phyloP scores from a whole-genome alignment of 92 coral and sea anemone genomes.

The Umimayanthus kanabou region DNA sequence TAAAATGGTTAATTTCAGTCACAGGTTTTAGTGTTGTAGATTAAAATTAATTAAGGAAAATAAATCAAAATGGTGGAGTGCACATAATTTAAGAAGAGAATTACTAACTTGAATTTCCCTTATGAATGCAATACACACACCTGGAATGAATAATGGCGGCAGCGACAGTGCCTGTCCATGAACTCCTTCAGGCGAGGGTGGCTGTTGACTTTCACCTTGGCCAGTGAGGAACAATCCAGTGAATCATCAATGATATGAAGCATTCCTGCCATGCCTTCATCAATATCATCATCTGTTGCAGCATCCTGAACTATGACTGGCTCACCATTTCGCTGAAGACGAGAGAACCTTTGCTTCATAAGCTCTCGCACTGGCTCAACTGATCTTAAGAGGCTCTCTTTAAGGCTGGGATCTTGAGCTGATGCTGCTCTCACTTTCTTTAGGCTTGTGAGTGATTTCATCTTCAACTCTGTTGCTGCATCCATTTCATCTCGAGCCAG shows the following conservation, averaged over 20 bases:
- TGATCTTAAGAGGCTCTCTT: constrained; percentile 29
- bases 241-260: constrained; percentile 16
- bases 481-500: constrained; percentile 47
- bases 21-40: no score
- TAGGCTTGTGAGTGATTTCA: constrained; percentile 44
- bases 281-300: constrained; percentile 37
- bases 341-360: constrained; percentile 39
- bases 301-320: constrained; percentile 26
- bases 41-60: no score
- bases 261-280: constrained; percentile 16
- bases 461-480: constrained; percentile 30
- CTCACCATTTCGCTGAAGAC: constrained; percentile 42
- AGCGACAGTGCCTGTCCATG: constrained; percentile 47
- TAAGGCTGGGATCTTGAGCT: background rate
- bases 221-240: background rate
- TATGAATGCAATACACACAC: background rate
- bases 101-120: background rate
- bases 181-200: no score
- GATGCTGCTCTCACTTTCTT: constrained; percentile 40
- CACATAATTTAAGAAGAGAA: no score
- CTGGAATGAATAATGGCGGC: constrained; percentile 52
- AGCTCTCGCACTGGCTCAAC: constrained; percentile 32
- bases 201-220: background rate
- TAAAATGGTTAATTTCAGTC: background rate
- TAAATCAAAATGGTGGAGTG: no score